Conservation (phyloP, 2,113 vertebrate genomes). For the Morone saxatilis region DNA sequence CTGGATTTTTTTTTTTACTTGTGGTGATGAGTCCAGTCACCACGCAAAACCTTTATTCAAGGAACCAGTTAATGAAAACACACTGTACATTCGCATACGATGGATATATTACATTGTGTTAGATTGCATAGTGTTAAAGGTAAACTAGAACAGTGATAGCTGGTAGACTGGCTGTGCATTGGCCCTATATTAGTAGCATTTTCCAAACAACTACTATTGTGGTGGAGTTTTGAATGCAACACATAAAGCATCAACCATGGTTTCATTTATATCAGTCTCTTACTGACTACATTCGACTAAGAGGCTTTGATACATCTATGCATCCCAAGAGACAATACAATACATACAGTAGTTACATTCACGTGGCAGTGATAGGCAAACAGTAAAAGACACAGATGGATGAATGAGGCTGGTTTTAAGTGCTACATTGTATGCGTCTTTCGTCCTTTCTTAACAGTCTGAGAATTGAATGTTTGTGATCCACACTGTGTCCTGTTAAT, state of each 20-base stretch:
- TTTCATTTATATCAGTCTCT: conserved; percentile 24
- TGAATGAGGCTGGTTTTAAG: conserved; percentile 62
- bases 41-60: conserved; percentile 76
- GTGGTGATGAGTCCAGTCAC: conserved; percentile 60
- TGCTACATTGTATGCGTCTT: conserved; percentile 73
- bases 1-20: not conserved
- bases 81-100: conserved; percentile 56
- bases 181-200: not conserved
- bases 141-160: conserved; percentile 19
- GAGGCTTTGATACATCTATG: conserved; percentile 27
- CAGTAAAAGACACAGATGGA: conserved; percentile 35
- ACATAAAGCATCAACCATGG: not conserved
- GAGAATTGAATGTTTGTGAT: conserved; percentile 57
- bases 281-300: conserved; percentile 34
- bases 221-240: conserved; percentile 22
- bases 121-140: conserved; percentile 40
- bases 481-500: conserved; percentile 44
- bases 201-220: conserved; percentile 3
- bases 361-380: conserved; percentile 73
- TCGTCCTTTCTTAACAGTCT: conserved; percentile 21
- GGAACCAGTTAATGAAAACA: conserved; percentile 49
- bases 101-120: conserved; percentile 40
- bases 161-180: not conserved
- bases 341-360: conserved; percentile 72
- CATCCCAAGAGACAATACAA: not conserved